phyloP scores from a whole-genome alignment of 2,888 invertebrate genomes.

The Tenthredo notha region DNA sequence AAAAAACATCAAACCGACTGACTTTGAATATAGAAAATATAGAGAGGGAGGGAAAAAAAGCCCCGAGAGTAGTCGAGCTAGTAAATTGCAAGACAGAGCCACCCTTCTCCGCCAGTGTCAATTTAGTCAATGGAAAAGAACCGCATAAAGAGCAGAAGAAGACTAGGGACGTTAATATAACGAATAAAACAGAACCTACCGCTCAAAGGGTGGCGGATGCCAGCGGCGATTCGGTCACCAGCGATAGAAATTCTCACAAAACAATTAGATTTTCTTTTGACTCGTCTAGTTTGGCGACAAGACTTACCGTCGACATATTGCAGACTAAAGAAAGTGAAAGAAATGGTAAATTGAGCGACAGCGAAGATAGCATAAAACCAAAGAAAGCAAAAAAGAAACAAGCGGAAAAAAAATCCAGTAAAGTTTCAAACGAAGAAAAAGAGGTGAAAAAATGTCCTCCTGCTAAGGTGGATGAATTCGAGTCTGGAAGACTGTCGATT shows the following conservation, averaged over 20 bases:
- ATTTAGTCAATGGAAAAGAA: not conserved
- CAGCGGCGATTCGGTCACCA: not conserved
- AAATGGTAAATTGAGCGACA: not conserved
- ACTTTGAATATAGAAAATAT: not conserved
- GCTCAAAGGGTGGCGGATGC: not conserved
- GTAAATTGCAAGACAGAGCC: not conserved
- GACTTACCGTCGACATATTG: not conserved
- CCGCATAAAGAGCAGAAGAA: not conserved
- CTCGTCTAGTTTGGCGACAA: not conserved
- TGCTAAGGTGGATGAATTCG: not conserved
- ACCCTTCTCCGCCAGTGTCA: too few relatives aligned
- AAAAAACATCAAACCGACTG: not conserved
- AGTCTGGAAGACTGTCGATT: not conserved
- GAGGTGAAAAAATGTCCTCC: not conserved
- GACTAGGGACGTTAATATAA: not conserved
- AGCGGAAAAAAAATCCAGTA: not conserved
- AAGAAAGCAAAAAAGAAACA: not conserved
- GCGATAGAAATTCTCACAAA: not conserved
- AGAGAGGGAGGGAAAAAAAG: not conserved
- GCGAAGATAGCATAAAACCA: not conserved
- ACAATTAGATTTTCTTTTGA: not conserved
- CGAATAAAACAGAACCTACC: not conserved
- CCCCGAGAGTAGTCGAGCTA: not conserved
- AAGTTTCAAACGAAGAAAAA: not conserved
- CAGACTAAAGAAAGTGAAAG: not conserved